A percentile compares a stretch with the other conserved stretches of the same genome.
phyloP scores from a whole-genome alignment of 2,797 vertebrate species.

The Luscinia luscinia region DNA sequence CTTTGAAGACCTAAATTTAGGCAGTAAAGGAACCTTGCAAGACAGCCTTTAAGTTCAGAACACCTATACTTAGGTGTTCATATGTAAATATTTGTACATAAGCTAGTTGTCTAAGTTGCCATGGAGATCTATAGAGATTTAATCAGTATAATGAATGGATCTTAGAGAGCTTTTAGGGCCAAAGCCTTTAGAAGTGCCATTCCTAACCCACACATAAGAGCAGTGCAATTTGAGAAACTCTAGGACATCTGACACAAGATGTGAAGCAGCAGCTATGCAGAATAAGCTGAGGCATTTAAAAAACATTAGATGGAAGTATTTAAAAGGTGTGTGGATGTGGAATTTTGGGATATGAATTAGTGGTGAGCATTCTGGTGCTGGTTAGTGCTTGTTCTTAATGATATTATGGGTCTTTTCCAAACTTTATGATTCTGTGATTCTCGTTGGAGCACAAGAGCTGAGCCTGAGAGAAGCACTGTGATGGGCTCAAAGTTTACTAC shows the following conservation, averaged over 20 bases:
- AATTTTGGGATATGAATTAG: not conserved
- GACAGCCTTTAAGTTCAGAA: not conserved
- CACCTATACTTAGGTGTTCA: not conserved
- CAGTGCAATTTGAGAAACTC: not conserved
- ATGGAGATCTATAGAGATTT: not conserved
- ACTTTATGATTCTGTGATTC: not conserved
- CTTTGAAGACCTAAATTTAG: not conserved
- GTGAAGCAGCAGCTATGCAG: not conserved
- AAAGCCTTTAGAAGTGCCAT: not conserved
- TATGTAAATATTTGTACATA: not conserved
- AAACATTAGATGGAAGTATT: not conserved
- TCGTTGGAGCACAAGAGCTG: not conserved
- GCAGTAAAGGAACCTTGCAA: not conserved
- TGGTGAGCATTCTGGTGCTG: not conserved
- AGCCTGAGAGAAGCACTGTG: not conserved
- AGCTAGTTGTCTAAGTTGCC: not conserved
- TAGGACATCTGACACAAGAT: not conserved
- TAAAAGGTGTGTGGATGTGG: not conserved
- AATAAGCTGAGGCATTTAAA: not conserved
- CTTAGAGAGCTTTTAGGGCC: not conserved
- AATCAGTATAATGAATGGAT: not conserved
- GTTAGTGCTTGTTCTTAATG: not conserved
- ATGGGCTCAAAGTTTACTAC: not conserved
- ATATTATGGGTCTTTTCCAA: not conserved
- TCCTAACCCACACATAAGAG: not conserved